Conservation (phyloP, 1,140 invertebrate genomes). For the Drosophila asahinai region DNA sequence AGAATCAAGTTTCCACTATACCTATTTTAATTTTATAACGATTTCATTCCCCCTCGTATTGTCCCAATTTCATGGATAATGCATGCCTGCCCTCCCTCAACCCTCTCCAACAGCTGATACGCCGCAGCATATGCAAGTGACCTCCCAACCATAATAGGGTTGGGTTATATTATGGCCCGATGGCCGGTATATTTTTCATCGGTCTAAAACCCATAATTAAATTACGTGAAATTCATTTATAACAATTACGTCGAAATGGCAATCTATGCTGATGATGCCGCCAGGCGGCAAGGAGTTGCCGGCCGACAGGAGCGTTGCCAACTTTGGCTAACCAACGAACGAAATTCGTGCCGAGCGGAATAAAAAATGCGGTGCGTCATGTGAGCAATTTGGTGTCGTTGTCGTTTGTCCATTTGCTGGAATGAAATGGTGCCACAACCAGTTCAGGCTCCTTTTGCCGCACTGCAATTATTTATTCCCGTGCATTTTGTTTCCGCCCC, state of each 20-base stretch:
- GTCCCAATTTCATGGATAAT: constrained; percentile 36
- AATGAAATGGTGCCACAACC: constrained; percentile 75
- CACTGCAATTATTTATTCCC: constrained; percentile 80
- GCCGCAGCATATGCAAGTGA: constrained; percentile 43
- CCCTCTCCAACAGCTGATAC: constrained; percentile 41
- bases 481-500: constrained; percentile 43
- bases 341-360: constrained; percentile 65
- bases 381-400: constrained; percentile 79
- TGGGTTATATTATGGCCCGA: constrained; percentile 55
- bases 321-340: constrained; percentile 49
- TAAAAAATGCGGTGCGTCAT: constrained; percentile 80
- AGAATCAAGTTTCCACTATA: neutral
- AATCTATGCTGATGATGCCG: constrained; percentile 82
- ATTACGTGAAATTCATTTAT: constrained; percentile 82
- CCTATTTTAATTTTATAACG: neutral
- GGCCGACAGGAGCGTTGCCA: constrained; percentile 48
- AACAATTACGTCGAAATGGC: constrained; percentile 80
- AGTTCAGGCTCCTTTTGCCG: constrained; percentile 78
- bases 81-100: constrained; percentile 3
- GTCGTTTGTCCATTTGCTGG: constrained; percentile 53
- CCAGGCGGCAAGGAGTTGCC: constrained; percentile 51
- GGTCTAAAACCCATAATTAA: constrained; percentile 80
- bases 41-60: neutral
- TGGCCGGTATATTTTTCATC: constrained; percentile 79
- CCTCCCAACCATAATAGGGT: constrained; percentile 22